A percentile compares a stretch with the other conserved stretches of the same genome.
phyloP scores from a whole-genome alignment of 2,888 invertebrate genomes.

The Synergus umbraculus region DNA sequence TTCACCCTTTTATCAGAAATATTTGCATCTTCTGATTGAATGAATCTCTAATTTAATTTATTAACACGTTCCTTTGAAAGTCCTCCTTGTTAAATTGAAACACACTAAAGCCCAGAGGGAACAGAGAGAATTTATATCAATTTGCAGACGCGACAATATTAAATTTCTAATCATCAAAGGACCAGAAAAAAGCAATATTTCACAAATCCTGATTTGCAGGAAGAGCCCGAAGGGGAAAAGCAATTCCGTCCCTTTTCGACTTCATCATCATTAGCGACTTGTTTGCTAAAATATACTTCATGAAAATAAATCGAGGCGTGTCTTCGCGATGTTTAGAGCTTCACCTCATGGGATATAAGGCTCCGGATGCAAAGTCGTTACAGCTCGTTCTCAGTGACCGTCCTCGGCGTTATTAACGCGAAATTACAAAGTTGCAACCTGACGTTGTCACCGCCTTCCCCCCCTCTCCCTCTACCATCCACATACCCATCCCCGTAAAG shows the following conservation, averaged over 20 bases:
- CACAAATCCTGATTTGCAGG: slow-evolving; percentile 20
- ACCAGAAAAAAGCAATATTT: not conserved
- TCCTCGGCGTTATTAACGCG: slow-evolving; percentile 34
- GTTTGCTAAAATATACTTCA: slow-evolving; percentile 16
- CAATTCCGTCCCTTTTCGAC: not conserved
- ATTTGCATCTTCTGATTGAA: not conserved
- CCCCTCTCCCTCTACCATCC: too few species aligned
- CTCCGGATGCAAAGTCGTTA: slow-evolving; percentile 10
- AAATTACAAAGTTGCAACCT: slow-evolving; percentile 37
- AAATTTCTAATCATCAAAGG: slow-evolving; percentile 9
- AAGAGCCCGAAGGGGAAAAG: not conserved
- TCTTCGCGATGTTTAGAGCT: slow-evolving; percentile 6
- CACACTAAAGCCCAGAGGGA: not conserved
- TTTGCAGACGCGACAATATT: slow-evolving; percentile 4
- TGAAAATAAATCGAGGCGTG: slow-evolving; percentile 38
- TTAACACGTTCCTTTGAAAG: not conserved
- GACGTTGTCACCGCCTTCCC: not conserved
- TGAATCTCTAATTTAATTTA: not conserved
- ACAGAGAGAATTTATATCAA: not conserved
- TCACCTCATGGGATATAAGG: slow-evolving; percentile 32
- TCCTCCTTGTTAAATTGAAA: not conserved
- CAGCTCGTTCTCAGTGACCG: slow-evolving; percentile 25
- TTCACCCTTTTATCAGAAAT: not conserved
- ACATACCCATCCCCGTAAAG: not conserved
- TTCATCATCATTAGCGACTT: slow-evolving; percentile 38